phyloP scores from a whole-genome alignment of 1,140 invertebrate genomes.

The Drosophila parvula region DNA sequence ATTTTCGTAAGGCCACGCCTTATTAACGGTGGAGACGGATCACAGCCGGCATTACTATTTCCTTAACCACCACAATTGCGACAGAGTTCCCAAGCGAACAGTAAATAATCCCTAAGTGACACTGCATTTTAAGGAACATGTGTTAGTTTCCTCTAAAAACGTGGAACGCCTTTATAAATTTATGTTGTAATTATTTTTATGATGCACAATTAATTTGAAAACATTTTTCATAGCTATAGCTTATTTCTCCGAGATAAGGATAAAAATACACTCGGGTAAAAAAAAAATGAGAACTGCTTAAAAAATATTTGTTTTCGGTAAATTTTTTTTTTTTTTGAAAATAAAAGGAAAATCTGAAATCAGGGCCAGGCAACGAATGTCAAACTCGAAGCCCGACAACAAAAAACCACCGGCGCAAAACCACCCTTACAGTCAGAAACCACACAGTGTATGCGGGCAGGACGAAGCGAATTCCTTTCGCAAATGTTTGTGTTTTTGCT shows the following conservation, averaged over 20 bases:
- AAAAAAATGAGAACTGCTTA: neutral
- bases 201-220: too few relatives aligned
- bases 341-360: neutral
- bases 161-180: too few relatives aligned
- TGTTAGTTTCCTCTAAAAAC: neutral
- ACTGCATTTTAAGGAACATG: neutral
- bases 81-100: neutral
- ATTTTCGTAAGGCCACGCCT: constrained; percentile 53
- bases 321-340: too few relatives aligned
- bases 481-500: constrained; percentile 3
- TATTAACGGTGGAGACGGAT: constrained; percentile 31
- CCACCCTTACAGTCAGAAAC: neutral
- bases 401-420: neutral
- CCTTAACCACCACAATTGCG: neutral
- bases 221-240: too few relatives aligned
- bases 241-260: too few relatives aligned
- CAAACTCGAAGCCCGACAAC: neutral
- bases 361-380: too few relatives aligned
- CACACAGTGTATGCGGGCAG: neutral
- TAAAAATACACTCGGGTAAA: too few relatives aligned
- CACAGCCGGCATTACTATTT: neutral
- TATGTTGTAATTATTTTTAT: too few relatives aligned
- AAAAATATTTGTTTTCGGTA: neutral
- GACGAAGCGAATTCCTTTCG: neutral
- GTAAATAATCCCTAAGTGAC: neutral